Base-by-base conservation (phyloP, 2,888 invertebrate species). In the Ophion ellenae region DNA sequence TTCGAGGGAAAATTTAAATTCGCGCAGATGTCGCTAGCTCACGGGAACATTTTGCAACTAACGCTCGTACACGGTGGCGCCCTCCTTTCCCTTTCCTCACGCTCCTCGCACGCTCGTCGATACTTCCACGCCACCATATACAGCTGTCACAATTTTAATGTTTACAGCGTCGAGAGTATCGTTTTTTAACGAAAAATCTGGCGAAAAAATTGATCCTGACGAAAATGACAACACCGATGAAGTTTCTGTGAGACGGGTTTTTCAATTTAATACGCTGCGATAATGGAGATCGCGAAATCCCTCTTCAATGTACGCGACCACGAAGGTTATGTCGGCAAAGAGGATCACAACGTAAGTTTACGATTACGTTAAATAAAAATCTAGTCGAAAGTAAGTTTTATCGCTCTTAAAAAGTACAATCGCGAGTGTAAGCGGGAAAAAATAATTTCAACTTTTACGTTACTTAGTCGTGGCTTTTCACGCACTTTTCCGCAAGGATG, bases 251-350 rank as follows among this genome's bases (percentile, higher is more conserved):
- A 59, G 20, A 76, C 57, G 5, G n/a, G 32, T 53, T 81, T 80
- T 66, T 36, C 5, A 28, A 47, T 79, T 57, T 36, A 32, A 47
- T 40, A 73, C 14, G 45, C 20, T 32, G 2, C 28, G 63, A 93
- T 91, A 90, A 98, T 98, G 98, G 98, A 99, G 94, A 96, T 98
- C 93, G 98, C 98, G 0, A 98, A 98, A 95, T 97, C 98, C 69
- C 95, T 99, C 88, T 99, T 99, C 94, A 97, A 97, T 89, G 96
- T 96, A 74, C 95, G 98, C 88, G 97, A 97, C 92, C 97, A 98
- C 92, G 98, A 97, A 90, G 99, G 98, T 90, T 99, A 99, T 94
- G 97, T 98, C 90, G 97, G 97, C 79, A 97, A 97, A 92, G 97
- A 97, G 93, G 97, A 97, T 93, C 97, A 97, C 92, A 96, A 95